Base-by-base conservation (phyloP, 2,888 invertebrate species). In the Plebejus argus region DNA sequence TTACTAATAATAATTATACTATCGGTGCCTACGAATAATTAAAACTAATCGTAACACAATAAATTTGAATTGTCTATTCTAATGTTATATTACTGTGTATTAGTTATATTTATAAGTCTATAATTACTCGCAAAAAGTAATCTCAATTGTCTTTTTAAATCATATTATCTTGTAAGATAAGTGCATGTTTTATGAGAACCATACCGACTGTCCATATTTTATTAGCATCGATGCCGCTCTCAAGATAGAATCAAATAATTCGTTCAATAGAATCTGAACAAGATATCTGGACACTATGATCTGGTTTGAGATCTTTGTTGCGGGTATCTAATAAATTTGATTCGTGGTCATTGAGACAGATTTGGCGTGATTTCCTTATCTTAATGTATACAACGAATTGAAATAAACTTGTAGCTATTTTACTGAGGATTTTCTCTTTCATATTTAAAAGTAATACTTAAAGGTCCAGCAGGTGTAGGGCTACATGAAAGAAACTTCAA, bases 231-330 rank as follows among this genome's bases (percentile, higher is more conserved):
- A 88, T 88, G 85, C 88, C 86, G 86, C 88, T 86, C 84, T 84
- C 82, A 82, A 87, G 90, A 91, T 91, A 87, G 83, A 85, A 90
- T 89, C 88, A 88, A 85, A 86, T 85, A 87, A 88, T 88, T 88
- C 85, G 86, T 85, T 89, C 87, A 89, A 88, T 89, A 89, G 84
- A 85, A 88, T 87, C 86, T 86, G 86, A 85, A 86, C 85, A 86
- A 86, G 86, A 87, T 90, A 88, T 84, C 84, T 86, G 86, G 83
- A 84, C 82, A 84, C 85, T 86, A 88, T 89, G 86, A 88, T 88
- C 87, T 83, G 82, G 81, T 82, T 81, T 66, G 77, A 76, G 76
- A 77, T 76, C 79, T 79, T 76, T 66, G 74, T 74, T 74, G 74
- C 74, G 8, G 23, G 74, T 74, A 74, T 53, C 15, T 49, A 74